phyloP scores from a whole-genome alignment of 2,797 vertebrate genomes.

The Avahi laniger region DNA sequence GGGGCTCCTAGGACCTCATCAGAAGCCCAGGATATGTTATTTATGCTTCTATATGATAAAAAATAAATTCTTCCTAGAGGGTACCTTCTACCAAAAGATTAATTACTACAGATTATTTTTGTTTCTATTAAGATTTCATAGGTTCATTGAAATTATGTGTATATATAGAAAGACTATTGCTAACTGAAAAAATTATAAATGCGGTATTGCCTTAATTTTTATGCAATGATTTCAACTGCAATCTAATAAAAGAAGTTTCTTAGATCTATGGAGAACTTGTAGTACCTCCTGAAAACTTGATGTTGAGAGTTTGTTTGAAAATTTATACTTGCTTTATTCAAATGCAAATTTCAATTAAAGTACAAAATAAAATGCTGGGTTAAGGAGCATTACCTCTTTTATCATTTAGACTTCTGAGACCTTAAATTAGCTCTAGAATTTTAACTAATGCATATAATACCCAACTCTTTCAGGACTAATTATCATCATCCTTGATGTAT shows the following conservation, averaged over 20 bases:
- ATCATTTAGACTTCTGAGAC: conserved; percentile 37
- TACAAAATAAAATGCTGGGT: conserved; percentile 37
- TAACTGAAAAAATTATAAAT: background rate
- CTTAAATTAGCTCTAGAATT: conserved; percentile 54
- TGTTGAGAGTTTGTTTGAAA: background rate
- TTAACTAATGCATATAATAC: conserved; percentile 30
- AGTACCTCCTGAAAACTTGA: background rate
- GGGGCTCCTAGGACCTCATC: background rate
- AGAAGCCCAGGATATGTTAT: background rate
- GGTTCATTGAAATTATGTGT: background rate
- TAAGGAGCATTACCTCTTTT: conserved; percentile 25
- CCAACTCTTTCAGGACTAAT: background rate
- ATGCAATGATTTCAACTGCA: background rate
- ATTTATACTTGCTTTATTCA: conserved; percentile 34
- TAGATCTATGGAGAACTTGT: background rate
- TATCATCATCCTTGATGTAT: background rate
- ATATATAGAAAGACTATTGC: background rate
- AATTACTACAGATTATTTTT: conserved; percentile 45
- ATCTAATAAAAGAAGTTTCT: background rate
- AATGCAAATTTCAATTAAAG: conserved; percentile 40
- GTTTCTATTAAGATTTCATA: conserved; percentile 59
- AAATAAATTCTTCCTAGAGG: conserved; percentile 53
- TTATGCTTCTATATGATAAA: conserved; percentile 55
- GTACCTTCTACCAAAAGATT: conserved; percentile 16
- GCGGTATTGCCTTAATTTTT: conserved; percentile 6